Conservation (phyloP, 2,888 invertebrate genomes). For the Platycnemis pennipes region DNA sequence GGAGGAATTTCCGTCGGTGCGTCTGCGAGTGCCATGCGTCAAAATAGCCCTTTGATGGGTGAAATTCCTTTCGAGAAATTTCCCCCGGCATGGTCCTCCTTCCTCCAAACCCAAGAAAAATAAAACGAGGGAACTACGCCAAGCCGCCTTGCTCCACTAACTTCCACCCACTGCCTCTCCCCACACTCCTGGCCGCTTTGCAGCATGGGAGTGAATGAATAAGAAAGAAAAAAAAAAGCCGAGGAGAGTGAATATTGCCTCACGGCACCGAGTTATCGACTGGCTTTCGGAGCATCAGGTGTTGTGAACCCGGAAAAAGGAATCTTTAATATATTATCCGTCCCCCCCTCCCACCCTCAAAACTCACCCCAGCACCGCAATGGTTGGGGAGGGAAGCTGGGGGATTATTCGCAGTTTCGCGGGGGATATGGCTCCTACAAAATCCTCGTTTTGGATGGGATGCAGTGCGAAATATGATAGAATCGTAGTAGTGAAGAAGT, state of each 20-base stretch:
- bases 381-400: no score
- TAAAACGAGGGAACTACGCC: not conserved
- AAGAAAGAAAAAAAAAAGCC: not conserved
- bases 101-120: not conserved
- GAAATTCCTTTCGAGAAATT: not conserved
- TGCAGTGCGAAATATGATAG: no score
- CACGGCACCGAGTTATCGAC: not conserved
- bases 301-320: not conserved
- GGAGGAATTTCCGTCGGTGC: not conserved
- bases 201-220: not conserved
- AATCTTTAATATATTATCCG: constrained; percentile 31
- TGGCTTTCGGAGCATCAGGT: constrained; percentile 35
- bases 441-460: no score
- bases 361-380: no score
- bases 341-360: no score
- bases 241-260: not conserved
- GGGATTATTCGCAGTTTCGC: no score
- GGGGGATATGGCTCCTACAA: no score
- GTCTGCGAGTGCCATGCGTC: constrained; percentile 11
- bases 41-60: constrained; percentile 38
- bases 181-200: not conserved
- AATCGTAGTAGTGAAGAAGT: no score
- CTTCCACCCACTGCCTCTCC: not conserved
- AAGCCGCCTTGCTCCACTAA: not conserved
- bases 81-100: not conserved